phyloP scores from a whole-genome alignment of 2,113 vertebrate genomes.

The pig (Sus scrofa) region DNA sequence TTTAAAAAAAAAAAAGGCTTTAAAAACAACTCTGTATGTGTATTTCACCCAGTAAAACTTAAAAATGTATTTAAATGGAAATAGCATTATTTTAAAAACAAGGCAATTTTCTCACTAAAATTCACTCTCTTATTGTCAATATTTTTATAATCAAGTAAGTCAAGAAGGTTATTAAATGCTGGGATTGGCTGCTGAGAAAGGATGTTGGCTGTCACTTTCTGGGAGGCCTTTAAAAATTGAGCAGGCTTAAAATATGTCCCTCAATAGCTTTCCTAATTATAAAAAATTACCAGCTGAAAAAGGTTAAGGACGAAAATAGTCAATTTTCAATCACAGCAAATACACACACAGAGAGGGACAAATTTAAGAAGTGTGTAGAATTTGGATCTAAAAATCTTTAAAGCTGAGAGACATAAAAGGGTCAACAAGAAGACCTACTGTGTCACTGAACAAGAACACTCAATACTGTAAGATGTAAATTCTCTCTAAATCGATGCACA shows the following conservation, averaged over 20 bases:
- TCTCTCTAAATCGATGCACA: not conserved
- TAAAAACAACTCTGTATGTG: not conserved
- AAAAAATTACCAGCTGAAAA: conserved; percentile 3
- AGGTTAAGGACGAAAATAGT: not conserved
- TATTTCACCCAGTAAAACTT: not conserved
- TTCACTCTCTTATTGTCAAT: not conserved
- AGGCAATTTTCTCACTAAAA: not conserved
- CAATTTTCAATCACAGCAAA: not conserved
- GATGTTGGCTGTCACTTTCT: not conserved
- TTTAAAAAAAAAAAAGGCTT: not conserved
- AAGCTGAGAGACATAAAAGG: not conserved
- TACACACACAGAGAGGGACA: not conserved
- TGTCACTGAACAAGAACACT: not conserved
- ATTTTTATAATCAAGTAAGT: not conserved
- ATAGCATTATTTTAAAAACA: conserved; percentile 13
- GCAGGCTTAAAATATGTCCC: not conserved
- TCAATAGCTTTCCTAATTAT: conserved; percentile 7
- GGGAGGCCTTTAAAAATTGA: not conserved
- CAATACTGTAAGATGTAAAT: not conserved
- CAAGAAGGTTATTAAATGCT: not conserved
- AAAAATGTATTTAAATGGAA: conserved; percentile 26
- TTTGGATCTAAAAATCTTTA: not conserved
- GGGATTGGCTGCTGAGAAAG: not conserved
- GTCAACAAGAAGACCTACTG: not conserved
- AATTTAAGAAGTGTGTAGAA: not conserved